Conservation (phyloP, 2,888 invertebrate species). For the Dendrolimus pini region DNA sequence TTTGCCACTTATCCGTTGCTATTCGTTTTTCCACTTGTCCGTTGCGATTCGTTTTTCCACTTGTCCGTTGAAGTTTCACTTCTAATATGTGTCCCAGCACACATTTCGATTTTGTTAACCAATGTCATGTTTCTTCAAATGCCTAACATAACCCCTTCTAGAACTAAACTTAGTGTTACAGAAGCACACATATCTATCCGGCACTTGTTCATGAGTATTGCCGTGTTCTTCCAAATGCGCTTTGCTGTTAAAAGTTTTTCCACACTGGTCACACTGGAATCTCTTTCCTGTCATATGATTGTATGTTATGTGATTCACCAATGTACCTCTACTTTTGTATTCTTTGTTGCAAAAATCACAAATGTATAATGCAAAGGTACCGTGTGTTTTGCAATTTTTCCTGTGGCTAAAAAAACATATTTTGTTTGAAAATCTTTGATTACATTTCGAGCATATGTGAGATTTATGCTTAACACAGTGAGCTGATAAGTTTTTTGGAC, state of each 20-base stretch:
- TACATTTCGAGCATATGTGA: slow-evolving; percentile 26
- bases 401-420: slow-evolving; percentile 31
- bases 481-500: slow-evolving; percentile 13
- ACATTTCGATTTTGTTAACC: too few relatives aligned
- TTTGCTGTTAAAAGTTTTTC: slow-evolving; percentile 28
- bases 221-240: slow-evolving; percentile 34
- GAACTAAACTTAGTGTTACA: slow-evolving; percentile 35
- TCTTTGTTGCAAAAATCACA: slow-evolving; percentile 39
- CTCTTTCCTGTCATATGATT: slow-evolving; percentile 20
- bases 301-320: slow-evolving; percentile 29
- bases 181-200: slow-evolving; percentile 32
- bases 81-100: too few relatives aligned
- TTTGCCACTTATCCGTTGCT: too few relatives aligned
- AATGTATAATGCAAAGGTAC: slow-evolving; percentile 14
- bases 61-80: too few relatives aligned
- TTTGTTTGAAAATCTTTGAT: slow-evolving; percentile 26
- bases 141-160: slow-evolving; percentile 33
- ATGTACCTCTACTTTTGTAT: slow-evolving; percentile 21
- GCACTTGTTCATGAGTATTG: slow-evolving; percentile 30
- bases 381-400: slow-evolving; percentile 17
- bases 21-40: too few relatives aligned
- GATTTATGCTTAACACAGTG: slow-evolving; percentile 31
- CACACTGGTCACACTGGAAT: slow-evolving; percentile 39
- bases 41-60: too few relatives aligned
- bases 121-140: slow-evolving; percentile 22